Conservation (phyloP, 2,888 invertebrate genomes). For the Epistrophe grossulariae region DNA sequence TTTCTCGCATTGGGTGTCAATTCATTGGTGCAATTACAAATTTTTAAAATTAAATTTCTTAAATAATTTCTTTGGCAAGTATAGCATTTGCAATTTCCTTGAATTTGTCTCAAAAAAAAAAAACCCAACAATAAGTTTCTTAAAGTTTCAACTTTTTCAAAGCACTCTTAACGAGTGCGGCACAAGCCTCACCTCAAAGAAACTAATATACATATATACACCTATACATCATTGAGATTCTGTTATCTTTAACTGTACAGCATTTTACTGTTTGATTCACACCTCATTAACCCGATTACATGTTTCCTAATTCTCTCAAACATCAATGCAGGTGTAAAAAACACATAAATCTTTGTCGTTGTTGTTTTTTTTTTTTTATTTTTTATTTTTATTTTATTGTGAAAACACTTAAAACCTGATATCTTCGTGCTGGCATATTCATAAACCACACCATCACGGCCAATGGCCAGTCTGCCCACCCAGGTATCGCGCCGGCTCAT, state of each 20-base stretch:
- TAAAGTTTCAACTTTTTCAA: no score
- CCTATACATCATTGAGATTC: background rate
- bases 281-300: constrained; percentile 66
- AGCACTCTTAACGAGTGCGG: background rate
- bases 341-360: constrained; percentile 30
- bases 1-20: no score
- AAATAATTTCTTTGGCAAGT: no score
- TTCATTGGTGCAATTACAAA: no score
- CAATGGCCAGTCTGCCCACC: constrained; percentile 54
- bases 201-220: background rate
- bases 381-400: background rate
- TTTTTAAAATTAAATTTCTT: no score
- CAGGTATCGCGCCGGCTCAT: constrained; percentile 55
- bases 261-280: constrained; percentile 41
- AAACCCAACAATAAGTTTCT: no score
- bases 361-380: background rate
- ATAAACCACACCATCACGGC: constrained; percentile 8
- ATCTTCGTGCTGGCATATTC: constrained; percentile 35
- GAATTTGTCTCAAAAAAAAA: no score
- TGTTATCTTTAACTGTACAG: background rate
- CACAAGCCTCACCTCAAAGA: background rate
- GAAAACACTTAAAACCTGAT: constrained; percentile 54
- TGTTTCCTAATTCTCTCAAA: constrained; percentile 46
- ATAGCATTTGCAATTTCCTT: no score
- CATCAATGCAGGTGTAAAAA: constrained; percentile 57